Evolutionary conservation across 1,140 invertebrate genomes (phyloP).

Genomic region (Ceratosolen solmsi): DNA sequence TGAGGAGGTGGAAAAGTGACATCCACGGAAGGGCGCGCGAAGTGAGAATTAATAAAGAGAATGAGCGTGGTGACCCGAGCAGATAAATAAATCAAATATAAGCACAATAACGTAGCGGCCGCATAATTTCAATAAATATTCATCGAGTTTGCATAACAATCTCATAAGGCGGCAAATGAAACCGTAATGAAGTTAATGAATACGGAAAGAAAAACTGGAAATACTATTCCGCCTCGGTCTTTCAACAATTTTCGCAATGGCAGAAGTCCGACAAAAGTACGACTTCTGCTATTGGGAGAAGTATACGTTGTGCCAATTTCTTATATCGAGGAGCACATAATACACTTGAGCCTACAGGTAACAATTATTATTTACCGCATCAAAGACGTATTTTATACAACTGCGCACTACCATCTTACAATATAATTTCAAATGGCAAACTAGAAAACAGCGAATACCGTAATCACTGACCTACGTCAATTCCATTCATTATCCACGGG

Average conservation of each 20-base stretch:
- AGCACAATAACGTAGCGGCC: background rate
- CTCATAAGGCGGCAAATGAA: slow-evolving; percentile 33
- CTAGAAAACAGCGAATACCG: too few species aligned
- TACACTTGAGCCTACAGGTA: too few species aligned
- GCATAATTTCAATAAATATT: slow-evolving; percentile 44
- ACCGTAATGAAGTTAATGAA: slow-evolving; percentile 40
- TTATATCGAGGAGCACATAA: too few species aligned
- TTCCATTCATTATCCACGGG: background rate
- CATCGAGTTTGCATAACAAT: slow-evolving; percentile 27
- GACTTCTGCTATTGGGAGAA: too few species aligned
- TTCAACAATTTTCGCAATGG: background rate
- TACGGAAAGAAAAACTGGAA: slow-evolving; percentile 1
- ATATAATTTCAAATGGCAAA: too few species aligned
- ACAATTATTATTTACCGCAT: too few species aligned
- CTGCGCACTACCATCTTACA: too few species aligned
- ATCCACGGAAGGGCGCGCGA: background rate
- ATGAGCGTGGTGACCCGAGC: too few species aligned
- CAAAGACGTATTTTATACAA: too few species aligned
- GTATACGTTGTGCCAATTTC: too few species aligned
- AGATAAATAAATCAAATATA: slow-evolving; percentile 37
- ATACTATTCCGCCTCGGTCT: background rate
- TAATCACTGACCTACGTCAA: background rate
- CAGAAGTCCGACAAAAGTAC: background rate
- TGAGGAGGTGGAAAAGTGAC: background rate
- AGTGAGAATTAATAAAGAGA: slow-evolving; percentile 8